phyloP scores from a whole-genome alignment of 2,113 vertebrate genomes.

The Proterorhinus semilunaris region DNA sequence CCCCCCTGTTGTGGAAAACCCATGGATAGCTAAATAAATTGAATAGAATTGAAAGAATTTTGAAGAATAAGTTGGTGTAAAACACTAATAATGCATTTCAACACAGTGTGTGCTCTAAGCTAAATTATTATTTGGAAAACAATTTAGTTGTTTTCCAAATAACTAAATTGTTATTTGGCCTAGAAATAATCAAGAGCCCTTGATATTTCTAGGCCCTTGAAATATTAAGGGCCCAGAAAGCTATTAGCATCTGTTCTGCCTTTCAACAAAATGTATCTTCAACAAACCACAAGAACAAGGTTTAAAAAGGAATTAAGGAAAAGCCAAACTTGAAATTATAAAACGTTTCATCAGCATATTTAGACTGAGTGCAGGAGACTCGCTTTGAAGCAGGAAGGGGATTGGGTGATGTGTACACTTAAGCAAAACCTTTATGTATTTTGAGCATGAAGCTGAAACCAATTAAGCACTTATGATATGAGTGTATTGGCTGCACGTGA shows the following conservation, averaged over 20 bases:
- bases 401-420: slow-evolving; percentile 6
- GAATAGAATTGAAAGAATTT: too few species aligned
- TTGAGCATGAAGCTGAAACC: neutral
- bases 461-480: neutral
- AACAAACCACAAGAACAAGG: slow-evolving; percentile 39
- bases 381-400: slow-evolving; percentile 7
- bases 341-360: slow-evolving; percentile 14
- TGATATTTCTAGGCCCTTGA: too few species aligned
- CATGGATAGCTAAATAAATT: too few species aligned
- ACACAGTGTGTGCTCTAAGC: slow-evolving; percentile 29
- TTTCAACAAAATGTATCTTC: slow-evolving; percentile 37
- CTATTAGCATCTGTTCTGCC: slow-evolving; percentile 33
- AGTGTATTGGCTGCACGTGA: slow-evolving; percentile 1
- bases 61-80: too few species aligned
- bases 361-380: neutral
- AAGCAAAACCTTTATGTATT: slow-evolving; percentile 8
- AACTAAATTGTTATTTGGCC: too few species aligned
- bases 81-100: slow-evolving; percentile 28
- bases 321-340: slow-evolving; percentile 43
- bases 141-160: slow-evolving; percentile 49
- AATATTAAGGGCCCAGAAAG: slow-evolving; percentile 49
- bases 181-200: too few species aligned
- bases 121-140: slow-evolving; percentile 46
- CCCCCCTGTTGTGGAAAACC: too few species aligned
- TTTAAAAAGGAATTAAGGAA: slow-evolving; percentile 34